Conservation (phyloP, 35 echinoderm and acorn worm species). For the Heliocidaris erythrogramma region DNA sequence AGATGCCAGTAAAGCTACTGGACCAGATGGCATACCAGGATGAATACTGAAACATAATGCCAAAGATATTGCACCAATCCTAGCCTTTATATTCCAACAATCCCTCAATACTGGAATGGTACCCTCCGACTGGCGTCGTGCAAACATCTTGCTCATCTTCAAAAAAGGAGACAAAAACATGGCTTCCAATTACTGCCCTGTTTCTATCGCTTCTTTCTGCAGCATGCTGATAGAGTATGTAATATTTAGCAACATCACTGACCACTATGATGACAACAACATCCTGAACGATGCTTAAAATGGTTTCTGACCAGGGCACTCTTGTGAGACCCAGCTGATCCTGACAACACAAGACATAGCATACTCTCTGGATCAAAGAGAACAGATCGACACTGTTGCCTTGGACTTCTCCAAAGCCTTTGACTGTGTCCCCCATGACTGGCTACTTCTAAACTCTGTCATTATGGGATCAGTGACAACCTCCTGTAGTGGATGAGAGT, state of each 20-base stretch:
- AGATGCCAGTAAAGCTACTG: too few species aligned
- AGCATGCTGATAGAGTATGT: too few species aligned
- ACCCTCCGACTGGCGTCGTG: too few species aligned
- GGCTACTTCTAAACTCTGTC: too few species aligned
- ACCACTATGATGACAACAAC: constrained; percentile 54
- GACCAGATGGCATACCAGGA: constrained; percentile 7
- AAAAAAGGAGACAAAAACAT: too few species aligned
- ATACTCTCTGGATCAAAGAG: too few species aligned
- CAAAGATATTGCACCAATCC: constrained; percentile 35
- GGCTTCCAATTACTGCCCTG: constrained; percentile 56
- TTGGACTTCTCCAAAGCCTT: constrained; percentile 65
- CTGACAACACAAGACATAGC: constrained; percentile 58
- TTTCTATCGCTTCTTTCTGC: constrained; percentile 51
- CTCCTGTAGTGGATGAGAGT: constrained; percentile 40
- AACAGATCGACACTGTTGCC: too few species aligned
- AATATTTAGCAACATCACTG: constrained; percentile 49
- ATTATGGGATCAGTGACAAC: too few species aligned
- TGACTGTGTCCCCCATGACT: constrained; percentile 49
- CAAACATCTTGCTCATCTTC: too few species aligned
- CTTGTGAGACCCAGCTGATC: constrained; percentile 65
- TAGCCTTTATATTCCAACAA: constrained; percentile 38
- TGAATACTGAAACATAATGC: constrained; percentile 44
- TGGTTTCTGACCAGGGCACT: constrained; percentile 53
- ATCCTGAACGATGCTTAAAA: constrained; percentile 42
- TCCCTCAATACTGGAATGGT: constrained; percentile 44